A percentile compares a stretch with the other conserved stretches of the same genome.
These are phyloP conservation scores for Poeciliopsis retropinna DNA, from an alignment of 2,113 vertebrate genomes.

Conservation along the genomic window DNA sequence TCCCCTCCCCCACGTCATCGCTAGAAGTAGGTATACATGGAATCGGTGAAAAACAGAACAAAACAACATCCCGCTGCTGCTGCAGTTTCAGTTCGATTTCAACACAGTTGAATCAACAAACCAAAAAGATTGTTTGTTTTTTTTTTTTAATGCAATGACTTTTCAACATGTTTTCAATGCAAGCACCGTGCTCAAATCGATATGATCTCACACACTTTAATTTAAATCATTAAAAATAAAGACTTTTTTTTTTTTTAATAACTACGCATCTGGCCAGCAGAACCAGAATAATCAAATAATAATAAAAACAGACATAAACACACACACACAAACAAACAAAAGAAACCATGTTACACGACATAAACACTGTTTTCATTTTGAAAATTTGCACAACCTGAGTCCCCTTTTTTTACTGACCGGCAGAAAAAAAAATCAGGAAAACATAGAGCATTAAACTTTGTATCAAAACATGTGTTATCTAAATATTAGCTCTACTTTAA, in stretches of 20 bases:
- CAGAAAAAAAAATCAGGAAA: slow-evolving; percentile 91
- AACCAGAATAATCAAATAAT: slow-evolving; percentile 96
- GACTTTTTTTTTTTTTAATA: slow-evolving; percentile 76
- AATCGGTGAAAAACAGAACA: slow-evolving; percentile 89
- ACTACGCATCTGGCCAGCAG: slow-evolving; percentile 99
- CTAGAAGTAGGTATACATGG: slow-evolving; percentile 86
- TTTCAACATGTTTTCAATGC: slow-evolving; percentile 97
- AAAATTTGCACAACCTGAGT: slow-evolving; percentile 92
- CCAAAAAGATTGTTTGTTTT: slow-evolving; percentile 84
- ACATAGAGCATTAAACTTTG: slow-evolving; percentile 72
- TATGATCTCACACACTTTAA: slow-evolving; percentile 96
- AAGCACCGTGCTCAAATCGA: slow-evolving; percentile 98
- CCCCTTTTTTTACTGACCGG: slow-evolving; percentile 96
- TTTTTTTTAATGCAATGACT: slow-evolving; percentile 92
- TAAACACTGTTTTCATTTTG: slow-evolving; percentile 91
- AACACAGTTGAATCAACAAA: slow-evolving; percentile 99
- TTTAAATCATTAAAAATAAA: slow-evolving; percentile 99
- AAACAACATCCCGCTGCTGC: slow-evolving; percentile 93
- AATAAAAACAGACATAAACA: slow-evolving; percentile 71
- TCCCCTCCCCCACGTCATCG: slow-evolving; percentile 83
- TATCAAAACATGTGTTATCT: slow-evolving; percentile 65
- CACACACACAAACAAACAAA: slow-evolving; percentile 74
- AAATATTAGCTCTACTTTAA: slow-evolving; percentile 63
- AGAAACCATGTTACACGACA: slow-evolving; percentile 70
- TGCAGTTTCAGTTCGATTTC: slow-evolving; percentile 95